Conservation (phyloP, 2,797 vertebrate species). For the Fundulus diaphanus region DNA sequence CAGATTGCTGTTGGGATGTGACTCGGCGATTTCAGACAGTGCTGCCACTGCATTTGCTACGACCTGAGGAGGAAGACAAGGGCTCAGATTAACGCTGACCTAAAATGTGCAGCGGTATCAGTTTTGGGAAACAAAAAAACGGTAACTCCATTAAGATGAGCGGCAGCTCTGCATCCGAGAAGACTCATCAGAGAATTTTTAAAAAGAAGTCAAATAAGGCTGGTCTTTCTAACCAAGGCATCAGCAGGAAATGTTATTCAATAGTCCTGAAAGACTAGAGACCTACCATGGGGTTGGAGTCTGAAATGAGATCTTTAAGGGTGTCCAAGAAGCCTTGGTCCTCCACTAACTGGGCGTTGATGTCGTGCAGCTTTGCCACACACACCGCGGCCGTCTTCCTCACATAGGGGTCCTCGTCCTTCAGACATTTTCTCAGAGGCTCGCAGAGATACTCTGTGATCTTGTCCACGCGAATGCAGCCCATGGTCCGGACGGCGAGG, state of each 20-base stretch:
- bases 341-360: conserved; percentile 99
- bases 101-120: not conserved
- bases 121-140: not conserved
- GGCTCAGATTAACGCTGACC: conserved; percentile 9
- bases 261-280: conserved; percentile 6
- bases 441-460: conserved; percentile 98
- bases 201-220: not conserved
- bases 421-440: conserved; percentile 96
- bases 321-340: conserved; percentile 99
- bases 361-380: conserved; percentile 98
- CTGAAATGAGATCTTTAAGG: conserved; percentile 94
- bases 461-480: conserved; percentile 97
- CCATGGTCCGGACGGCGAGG: conserved; percentile 97
- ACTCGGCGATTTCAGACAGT: conserved; percentile 95
- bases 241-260: not conserved
- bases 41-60: conserved; percentile 97
- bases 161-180: no score
- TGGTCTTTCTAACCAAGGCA: conserved; percentile 9
- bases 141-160: not conserved
- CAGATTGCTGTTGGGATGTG: conserved; percentile 95
- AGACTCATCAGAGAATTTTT: no score
- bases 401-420: conserved; percentile 98
- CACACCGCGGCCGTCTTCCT: conserved; percentile 97
- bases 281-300: conserved; percentile 99
- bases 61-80: conserved; percentile 79